Evolutionary conservation across 2,113 vertebrate genomes (phyloP), one percentile per base, ranked within the genome.

Genomic region (Calyptommatus sinebrachiatus): DNA sequence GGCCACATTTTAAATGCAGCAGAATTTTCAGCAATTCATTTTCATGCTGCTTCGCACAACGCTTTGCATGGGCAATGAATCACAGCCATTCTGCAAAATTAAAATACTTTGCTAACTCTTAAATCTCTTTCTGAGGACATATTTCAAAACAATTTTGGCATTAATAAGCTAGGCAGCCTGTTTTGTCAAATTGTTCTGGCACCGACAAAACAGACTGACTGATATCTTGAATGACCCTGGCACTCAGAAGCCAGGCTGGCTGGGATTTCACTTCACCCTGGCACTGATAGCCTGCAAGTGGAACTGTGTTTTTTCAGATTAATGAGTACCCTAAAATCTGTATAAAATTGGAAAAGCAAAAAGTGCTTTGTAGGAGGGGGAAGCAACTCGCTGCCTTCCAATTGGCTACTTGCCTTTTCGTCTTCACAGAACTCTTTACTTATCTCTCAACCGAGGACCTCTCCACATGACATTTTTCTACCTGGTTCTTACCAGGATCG

Each of bases 131-230:
- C 70, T 87, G 92, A 92, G 76, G 93, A 93, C 89, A 85, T 85
- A 88, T 89, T 92, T 95, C 90, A 94, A 95, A 90, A 93, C 89
- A 92, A 76, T 92, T 91, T 94, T 95, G 95, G 94, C 94, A 95
- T 93, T 92, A 8, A 0, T 88, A 88, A 85, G 85, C 89, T 92
- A 91, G 92, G 92, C 93, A 94, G 92, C 92, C 92, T 93, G 94
- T 92, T 94, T 92, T 88, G 89, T 94, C 91, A 94, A 92, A 94
- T 93, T 92, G 91, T 92, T 89, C 94, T 92, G 93, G 95, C 94
- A 94, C 80, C 89, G 89, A 92, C 88, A 93, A 89, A 83, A 84
- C 82, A 83, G 20, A 20, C 62, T 8, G 83, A 93, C 90, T 92
- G 92, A 89, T 91, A 82, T 91, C 92, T 86, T 70, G 60, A 91